Evolutionary conservation across 2,888 invertebrate genomes (phyloP).

Genomic region (Eurois occulta): DNA sequence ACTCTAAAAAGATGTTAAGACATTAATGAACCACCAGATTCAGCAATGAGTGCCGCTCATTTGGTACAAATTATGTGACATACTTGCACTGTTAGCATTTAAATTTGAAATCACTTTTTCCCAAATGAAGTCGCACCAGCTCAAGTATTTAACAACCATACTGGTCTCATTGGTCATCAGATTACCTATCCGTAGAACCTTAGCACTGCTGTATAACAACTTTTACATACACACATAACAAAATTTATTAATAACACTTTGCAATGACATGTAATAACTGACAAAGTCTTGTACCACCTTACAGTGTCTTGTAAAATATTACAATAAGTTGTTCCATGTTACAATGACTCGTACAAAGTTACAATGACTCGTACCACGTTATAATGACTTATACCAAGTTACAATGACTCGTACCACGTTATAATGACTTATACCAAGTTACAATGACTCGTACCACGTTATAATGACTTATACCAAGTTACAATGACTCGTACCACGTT

Average conservation of each 20-base stretch:
- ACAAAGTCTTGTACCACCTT: too few relatives aligned
- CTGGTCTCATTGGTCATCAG: not conserved
- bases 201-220: conserved; percentile 43
- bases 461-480: too few relatives aligned
- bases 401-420: not conserved
- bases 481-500: too few relatives aligned
- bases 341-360: too few relatives aligned
- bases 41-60: not conserved
- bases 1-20: not conserved
- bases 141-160: not conserved
- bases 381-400: too few relatives aligned
- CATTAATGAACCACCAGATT: not conserved
- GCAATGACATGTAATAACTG: too few relatives aligned
- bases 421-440: not conserved
- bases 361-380: too few relatives aligned
- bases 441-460: not conserved
- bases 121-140: not conserved
- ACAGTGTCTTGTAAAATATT: not conserved
- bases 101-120: too few relatives aligned
- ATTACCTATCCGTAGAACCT: conserved; percentile 7
- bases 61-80: not conserved
- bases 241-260: not conserved
- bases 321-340: not conserved
- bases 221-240: not conserved
- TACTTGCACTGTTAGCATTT: not conserved